phyloP scores from a whole-genome alignment of 2,888 invertebrate genomes.

The Drosophila mayaguana region DNA sequence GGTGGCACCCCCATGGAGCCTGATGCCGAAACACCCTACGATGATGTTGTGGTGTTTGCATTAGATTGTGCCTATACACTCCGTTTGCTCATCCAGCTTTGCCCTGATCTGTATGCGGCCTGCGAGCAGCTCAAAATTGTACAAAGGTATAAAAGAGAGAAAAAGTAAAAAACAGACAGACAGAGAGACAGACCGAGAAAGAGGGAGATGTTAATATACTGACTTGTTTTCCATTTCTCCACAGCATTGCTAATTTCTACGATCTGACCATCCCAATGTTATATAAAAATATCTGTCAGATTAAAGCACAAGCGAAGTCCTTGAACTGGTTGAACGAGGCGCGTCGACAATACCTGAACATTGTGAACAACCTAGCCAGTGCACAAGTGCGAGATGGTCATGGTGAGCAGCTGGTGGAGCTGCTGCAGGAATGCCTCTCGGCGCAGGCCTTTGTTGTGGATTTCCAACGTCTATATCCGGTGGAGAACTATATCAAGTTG shows the following conservation, averaged over 20 bases:
- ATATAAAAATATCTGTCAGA: slow-evolving; percentile 87
- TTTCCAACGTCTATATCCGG: slow-evolving; percentile 89
- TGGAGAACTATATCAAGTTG: slow-evolving; percentile 89
- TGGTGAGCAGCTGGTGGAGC: slow-evolving; percentile 79
- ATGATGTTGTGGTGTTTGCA: slow-evolving; percentile 89
- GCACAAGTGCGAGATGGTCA: slow-evolving; percentile 81
- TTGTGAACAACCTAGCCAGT: slow-evolving; percentile 85
- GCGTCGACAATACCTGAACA: slow-evolving; percentile 85
- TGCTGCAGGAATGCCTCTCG: slow-evolving; percentile 86
- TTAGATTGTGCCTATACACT: slow-evolving; percentile 90
- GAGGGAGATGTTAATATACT: not conserved
- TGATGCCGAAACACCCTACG: slow-evolving; percentile 85
- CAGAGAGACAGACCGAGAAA: not conserved
- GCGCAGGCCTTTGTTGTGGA: slow-evolving; percentile 88
- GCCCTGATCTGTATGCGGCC: slow-evolving; percentile 86
- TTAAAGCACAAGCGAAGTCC: slow-evolving; percentile 78
- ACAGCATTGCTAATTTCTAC: slow-evolving; percentile 91
- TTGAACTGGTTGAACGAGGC: slow-evolving; percentile 82
- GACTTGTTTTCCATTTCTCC: not conserved
- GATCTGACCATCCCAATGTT: slow-evolving; percentile 90
- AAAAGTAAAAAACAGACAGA: not conserved
- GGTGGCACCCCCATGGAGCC: slow-evolving; percentile 70
- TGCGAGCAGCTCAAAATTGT: slow-evolving; percentile 87
- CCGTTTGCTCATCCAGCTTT: slow-evolving; percentile 89
- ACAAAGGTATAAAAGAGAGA: slow-evolving; percentile 84